phyloP scores from a whole-genome alignment of 2,888 invertebrate genomes.

The Clepsis dumicolana region DNA sequence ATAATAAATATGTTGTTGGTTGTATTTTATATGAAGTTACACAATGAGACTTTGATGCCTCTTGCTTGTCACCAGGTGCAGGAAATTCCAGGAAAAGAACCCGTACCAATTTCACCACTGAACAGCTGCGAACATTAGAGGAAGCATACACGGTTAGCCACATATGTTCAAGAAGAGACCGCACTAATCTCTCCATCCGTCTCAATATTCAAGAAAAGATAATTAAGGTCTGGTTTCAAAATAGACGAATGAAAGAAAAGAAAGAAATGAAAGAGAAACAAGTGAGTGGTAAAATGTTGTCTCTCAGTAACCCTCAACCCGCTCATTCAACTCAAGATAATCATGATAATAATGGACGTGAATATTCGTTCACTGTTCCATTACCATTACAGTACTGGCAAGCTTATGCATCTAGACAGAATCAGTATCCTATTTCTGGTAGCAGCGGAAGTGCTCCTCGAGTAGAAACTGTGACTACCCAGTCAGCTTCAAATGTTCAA shows the following conservation, averaged over 20 bases:
- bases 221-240: conserved; percentile 95
- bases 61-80: too few relatives aligned
- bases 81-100: background rate
- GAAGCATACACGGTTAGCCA: conserved; percentile 67
- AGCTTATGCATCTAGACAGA: too few relatives aligned
- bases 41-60: too few relatives aligned
- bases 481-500: background rate
- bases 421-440: too few relatives aligned
- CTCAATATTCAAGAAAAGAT: conserved; percentile 89
- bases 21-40: too few relatives aligned
- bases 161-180: conserved; percentile 88
- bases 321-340: too few relatives aligned
- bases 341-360: too few relatives aligned
- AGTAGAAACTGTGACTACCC: background rate
- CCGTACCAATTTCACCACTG: conserved; percentile 80
- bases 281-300: conserved; percentile 53
- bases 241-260: conserved; percentile 91
- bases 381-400: too few relatives aligned
- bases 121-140: conserved; percentile 90
- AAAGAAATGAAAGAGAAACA: conserved; percentile 89
- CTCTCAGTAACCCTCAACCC: too few relatives aligned
- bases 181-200: conserved; percentile 88
- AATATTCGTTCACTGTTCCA: too few relatives aligned
- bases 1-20: too few relatives aligned
- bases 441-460: background rate